Evolutionary conservation across 2,113 vertebrate genomes (phyloP), one percentile per base, ranked within the genome.

Genomic region (Perca flavescens): DNA sequence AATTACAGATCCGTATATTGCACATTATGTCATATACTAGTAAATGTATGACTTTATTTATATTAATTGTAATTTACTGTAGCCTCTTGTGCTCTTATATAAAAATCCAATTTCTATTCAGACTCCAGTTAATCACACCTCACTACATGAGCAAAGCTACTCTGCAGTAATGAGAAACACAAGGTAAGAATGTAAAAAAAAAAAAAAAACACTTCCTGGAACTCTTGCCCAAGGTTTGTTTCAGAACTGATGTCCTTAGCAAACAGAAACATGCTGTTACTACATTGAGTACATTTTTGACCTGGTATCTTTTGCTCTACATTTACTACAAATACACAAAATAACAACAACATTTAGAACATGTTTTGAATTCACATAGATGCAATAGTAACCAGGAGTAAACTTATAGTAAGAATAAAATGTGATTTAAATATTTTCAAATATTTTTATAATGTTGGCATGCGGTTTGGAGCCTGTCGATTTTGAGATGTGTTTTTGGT

Each of bases 31-130:
- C 17, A 49, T 62, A 31, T 43, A 62, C 6, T 36, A 12, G 22
- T 58, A n/a, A 75, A 79, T 86, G 75, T 72, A 68, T 69, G 1
- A 64, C 36, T 83, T 56, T 81, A 77, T 86, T 77, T 76, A 69
- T 52, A 17, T 43, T 15, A 5, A 50, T 25, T 86, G 3, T 80
- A 69, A 47, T 16, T 43, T 0, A 73, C 3, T 79, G 22, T 25
- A 34, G 6, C 21, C 1, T 57, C 1, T 47, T 76, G 4, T 73
- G 16, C 3, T n/a, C 11, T 28, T 14, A 52, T 16, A 17, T n/a
- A 47, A 57, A 77, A 77, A 60, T 16, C 0, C 63, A 14, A 21
- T 34, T 2, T 47, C 5, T 50, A 46, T 50, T 53, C 46, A 40
- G 47, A 60, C 58, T 62, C 25, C 43, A 34, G 16, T 79, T 22